A percentile compares a stretch with the other conserved stretches of the same genome.
Conservation (phyloP, 2,797 vertebrate genomes). For the Poecilia gillii region DNA sequence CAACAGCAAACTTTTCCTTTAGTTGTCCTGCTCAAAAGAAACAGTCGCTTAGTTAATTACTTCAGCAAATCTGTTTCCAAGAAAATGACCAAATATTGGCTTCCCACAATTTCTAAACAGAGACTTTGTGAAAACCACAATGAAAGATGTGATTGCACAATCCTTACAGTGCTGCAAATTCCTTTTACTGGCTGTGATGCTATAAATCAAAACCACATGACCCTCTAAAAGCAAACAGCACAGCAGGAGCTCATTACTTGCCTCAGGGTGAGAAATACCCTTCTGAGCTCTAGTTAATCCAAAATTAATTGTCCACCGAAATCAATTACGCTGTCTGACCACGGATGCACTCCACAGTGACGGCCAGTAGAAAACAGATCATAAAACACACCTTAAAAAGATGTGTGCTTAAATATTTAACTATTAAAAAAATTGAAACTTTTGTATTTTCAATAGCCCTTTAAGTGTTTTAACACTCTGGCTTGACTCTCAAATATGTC, state of each 20-base stretch:
- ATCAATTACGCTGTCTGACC: conserved; percentile 18
- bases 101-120: not conserved
- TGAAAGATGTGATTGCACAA: not conserved
- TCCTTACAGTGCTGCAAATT: not conserved
- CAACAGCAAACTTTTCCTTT: not conserved
- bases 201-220: conserved; percentile 8
- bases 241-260: conserved; percentile 1
- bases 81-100: not conserved
- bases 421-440: not conserved
- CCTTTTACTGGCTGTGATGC: not conserved
- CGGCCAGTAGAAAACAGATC: conserved; percentile 15
- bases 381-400: conserved; percentile 14
- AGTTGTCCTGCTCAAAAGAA: not conserved
- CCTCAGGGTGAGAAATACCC: conserved; percentile 29
- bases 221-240: conserved; percentile 14
- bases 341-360: conserved; percentile 18
- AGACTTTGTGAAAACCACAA: not conserved
- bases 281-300: conserved; percentile 41
- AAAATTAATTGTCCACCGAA: conserved; percentile 46
- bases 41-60: not conserved
- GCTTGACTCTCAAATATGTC: conserved; percentile 16
- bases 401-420: not conserved
- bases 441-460: not conserved
- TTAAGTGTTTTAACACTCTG: conserved; percentile 10
- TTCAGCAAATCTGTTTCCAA: not conserved